Base-by-base conservation (phyloP, 2,797 vertebrate species). In the Cossypha polioptera region DNA sequence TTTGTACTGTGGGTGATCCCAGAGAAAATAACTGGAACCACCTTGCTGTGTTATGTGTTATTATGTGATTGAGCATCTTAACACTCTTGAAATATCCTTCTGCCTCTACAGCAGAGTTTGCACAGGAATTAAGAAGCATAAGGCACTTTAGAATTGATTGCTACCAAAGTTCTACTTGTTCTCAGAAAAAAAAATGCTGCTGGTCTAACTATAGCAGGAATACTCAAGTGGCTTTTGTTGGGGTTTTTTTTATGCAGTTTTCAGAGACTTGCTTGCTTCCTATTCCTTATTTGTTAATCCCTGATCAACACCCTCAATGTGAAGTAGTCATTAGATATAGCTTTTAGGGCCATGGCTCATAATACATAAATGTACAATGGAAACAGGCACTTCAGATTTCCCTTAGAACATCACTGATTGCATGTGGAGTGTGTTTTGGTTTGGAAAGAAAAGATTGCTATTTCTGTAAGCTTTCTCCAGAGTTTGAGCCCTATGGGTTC, bases 111-210 rank as follows among this genome's bases (percentile, higher is more conserved):
- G 78, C n/a, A 61, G 54, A 12, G 12, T 80, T 91, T 88, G 81
- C 92, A 87, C 83, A 68, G 63, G 53, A 87, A 36, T 85, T 84
- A 59, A 79, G 73, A 88, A 86, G 85, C 89, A 74, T 79, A 85
- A 92, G 61, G 59, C 88, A 86, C 93, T 96, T 96, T 77, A 96
- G 36, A 48, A 25, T 65, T 78, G 43, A 66, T 90, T 66, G 77
- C 20, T 94, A 69, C 88, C 92, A 95, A 95, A 93, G 84, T 95
- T 94, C 22, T 72, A 5, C 20, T 81, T 76, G 16, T 90, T 88
- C 15, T 85, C 51, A 62, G 55, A 91, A 75, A 42, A 53, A 19
- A 53, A 63, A 42, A 59, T 62, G n/a, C 47, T 78, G 66, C 40
- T 91, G 31, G 28, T 78, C 33, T 92, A 35, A 61, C 50, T 71